phyloP scores from a whole-genome alignment of 2,113 vertebrate genomes.

The Orthochromis malagaraziensis region DNA sequence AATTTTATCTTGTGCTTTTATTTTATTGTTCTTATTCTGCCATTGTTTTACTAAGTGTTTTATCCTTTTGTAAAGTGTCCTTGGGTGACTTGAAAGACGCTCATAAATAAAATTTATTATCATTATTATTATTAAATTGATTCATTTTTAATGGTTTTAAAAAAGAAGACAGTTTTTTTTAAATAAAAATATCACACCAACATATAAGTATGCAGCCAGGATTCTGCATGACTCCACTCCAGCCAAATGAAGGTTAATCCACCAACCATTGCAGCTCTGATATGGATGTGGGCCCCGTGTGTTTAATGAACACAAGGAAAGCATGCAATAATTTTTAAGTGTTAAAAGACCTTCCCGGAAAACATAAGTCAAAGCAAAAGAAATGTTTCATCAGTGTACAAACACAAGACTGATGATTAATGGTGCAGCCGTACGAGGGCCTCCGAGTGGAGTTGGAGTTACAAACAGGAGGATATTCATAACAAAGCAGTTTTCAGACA shows the following conservation, averaged over 20 bases:
- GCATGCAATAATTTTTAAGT: background rate
- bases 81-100: too few species aligned
- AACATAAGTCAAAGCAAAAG: background rate
- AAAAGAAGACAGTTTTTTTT: rapidly evolving
- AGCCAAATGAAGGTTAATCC: background rate
- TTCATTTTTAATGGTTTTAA: background rate
- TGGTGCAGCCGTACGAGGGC: background rate
- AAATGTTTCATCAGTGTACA: background rate
- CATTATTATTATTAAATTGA: background rate
- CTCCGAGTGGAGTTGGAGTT: background rate
- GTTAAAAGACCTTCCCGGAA: background rate
- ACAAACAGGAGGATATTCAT: background rate
- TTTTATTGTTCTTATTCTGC: too few species aligned
- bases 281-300: background rate
- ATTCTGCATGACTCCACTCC: background rate
- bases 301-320: background rate
- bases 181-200: background rate
- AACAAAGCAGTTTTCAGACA: background rate
- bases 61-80: too few species aligned
- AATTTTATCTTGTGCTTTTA: too few species aligned
- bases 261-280: background rate
- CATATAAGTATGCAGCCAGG: background rate
- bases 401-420: background rate
- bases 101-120: too few species aligned
- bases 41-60: too few species aligned